A percentile compares a stretch with the other conserved stretches of the same genome.
Evolutionary conservation across 2,888 invertebrate genomes (phyloP).

Genomic region (Cheilosia impressa): DNA sequence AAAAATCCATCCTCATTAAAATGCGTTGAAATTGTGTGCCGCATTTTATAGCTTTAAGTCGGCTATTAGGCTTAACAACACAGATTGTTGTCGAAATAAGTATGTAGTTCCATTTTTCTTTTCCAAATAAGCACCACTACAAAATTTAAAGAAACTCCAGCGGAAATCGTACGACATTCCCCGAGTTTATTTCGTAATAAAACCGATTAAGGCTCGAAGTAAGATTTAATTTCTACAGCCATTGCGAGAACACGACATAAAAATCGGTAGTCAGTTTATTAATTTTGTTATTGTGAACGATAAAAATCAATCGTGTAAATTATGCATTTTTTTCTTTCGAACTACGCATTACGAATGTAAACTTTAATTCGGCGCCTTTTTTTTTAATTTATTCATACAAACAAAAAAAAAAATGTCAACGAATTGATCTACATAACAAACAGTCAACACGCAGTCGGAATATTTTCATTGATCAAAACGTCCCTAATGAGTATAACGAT

Average conservation of each 20-base stretch:
- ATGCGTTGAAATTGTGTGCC: no score
- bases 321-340: conserved; percentile 36
- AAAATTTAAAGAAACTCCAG: no score
- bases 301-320: conserved; percentile 52
- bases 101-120: no score
- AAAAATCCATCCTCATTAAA: no score
- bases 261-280: conserved; percentile 1
- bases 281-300: neutral
- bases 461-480: conserved; percentile 72
- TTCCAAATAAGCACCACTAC: no score
- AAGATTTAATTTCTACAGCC: neutral
- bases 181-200: no score
- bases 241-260: neutral
- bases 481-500: conserved; percentile 48
- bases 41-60: no score
- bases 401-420: conserved; percentile 11
- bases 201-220: no score
- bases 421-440: conserved; percentile 57
- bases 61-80: no score
- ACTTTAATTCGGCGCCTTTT: conserved; percentile 11
- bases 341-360: conserved; percentile 45
- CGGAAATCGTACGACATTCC: no score
- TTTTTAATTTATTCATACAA: neutral
- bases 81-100: no score
- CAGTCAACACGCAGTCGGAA: conserved; percentile 51